These are phyloP conservation scores for Drosophila conformis DNA, from an alignment of 2,888 invertebrate species.

Conservation along the genomic window DNA sequence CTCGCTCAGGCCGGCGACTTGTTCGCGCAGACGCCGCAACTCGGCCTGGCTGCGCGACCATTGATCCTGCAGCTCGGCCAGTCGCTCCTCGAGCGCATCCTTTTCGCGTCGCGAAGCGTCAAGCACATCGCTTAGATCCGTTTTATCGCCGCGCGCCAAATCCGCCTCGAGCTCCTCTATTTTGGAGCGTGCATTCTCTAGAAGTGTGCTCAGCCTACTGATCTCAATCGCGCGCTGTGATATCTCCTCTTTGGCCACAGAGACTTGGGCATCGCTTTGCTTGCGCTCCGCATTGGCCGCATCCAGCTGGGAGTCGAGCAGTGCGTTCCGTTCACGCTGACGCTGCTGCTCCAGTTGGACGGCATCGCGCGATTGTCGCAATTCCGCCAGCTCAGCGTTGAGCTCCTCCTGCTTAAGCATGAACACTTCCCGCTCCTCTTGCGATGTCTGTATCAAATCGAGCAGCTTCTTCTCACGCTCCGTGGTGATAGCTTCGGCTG, in stretches of 20 bases:
- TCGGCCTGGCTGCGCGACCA: conserved; percentile 90
- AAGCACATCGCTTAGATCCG: conserved; percentile 90
- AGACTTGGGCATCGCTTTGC: conserved; percentile 90
- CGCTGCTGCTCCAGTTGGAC: conserved; percentile 88
- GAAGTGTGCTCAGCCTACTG: conserved; percentile 89
- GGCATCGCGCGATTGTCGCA: conserved; percentile 87
- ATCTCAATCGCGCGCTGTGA: conserved; percentile 92
- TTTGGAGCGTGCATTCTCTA: conserved; percentile 94
- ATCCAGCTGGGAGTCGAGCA: conserved; percentile 91
- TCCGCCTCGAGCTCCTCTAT: conserved; percentile 90
- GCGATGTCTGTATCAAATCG: conserved; percentile 92
- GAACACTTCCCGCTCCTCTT: conserved; percentile 91
- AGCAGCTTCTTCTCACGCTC: conserved; percentile 93
- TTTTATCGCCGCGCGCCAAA: conserved; percentile 88
- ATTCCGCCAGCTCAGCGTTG: conserved; percentile 89
- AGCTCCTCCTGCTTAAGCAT: conserved; percentile 92
- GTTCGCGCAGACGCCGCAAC: conserved; percentile 88
- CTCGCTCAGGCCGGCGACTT: conserved; percentile 89
- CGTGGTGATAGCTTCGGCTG: conserved; percentile 88
- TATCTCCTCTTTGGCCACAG: conserved; percentile 90
- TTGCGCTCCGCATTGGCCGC: conserved; percentile 91
- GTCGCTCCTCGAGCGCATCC: conserved; percentile 89
- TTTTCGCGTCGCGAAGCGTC: conserved; percentile 90
- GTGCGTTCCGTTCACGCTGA: conserved; percentile 89
- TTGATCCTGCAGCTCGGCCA: conserved; percentile 89